Evolutionary conservation across 1,140 invertebrate species (phyloP).

Genomic region (Drosophila orosa): DNA sequence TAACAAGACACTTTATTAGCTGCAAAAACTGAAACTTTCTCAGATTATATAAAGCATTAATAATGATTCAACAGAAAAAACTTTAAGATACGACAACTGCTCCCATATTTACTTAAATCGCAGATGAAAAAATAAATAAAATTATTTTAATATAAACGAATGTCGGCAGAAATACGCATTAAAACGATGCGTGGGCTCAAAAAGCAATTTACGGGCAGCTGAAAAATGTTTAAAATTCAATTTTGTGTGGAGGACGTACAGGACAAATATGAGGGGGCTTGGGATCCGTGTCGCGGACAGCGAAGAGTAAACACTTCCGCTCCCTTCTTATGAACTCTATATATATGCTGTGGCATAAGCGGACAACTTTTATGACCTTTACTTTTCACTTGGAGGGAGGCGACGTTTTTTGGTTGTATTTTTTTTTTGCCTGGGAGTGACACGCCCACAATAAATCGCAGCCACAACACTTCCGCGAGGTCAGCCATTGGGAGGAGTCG

Average conservation of each 20-base stretch:
- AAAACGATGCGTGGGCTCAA: background rate
- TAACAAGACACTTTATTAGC: slow-evolving; percentile 1
- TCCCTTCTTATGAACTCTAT: slow-evolving; percentile 6
- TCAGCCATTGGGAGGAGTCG: slow-evolving; percentile 8
- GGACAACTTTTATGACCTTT: slow-evolving; percentile 44
- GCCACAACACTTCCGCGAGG: slow-evolving; percentile 32
- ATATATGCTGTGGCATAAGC: slow-evolving; percentile 19
- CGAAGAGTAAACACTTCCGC: slow-evolving; percentile 7
- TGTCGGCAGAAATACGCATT: slow-evolving; percentile 12
- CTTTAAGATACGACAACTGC: background rate
- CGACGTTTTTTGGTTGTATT: slow-evolving; percentile 3
- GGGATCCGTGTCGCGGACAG: slow-evolving; percentile 6
- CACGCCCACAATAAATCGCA: slow-evolving; percentile 50
- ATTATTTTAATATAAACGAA: slow-evolving; percentile 3
- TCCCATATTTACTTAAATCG: too few relatives aligned
- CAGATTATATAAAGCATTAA: background rate
- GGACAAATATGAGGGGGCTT: slow-evolving; percentile 9
- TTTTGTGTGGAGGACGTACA: slow-evolving; percentile 23
- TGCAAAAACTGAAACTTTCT: background rate
- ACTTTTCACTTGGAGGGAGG: slow-evolving; percentile 15
- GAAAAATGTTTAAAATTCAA: slow-evolving; percentile 52
- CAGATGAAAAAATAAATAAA: background rate
- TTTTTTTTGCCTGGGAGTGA: slow-evolving; percentile 16
- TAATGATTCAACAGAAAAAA: background rate
- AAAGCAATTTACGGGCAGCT: slow-evolving; percentile 32